These are phyloP conservation scores for Nephrotoma appendiculata DNA, from an alignment of 2,888 invertebrate species.

Conservation along the genomic window DNA sequence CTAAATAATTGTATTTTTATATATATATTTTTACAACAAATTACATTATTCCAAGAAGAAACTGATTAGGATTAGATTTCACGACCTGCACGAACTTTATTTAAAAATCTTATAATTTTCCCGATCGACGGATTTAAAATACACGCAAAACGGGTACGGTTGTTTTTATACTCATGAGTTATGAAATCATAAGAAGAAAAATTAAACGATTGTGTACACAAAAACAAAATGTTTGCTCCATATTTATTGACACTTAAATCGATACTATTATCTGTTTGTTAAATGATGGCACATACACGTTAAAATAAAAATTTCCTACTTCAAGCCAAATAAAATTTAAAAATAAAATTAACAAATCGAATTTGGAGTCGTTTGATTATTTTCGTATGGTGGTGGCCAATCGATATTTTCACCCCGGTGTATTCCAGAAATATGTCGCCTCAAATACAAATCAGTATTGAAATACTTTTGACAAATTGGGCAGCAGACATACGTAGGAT, in stretches of 20 bases:
- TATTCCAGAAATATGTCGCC: conserved; percentile 30
- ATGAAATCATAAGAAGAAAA: not conserved
- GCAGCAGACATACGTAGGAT: conserved; percentile 45
- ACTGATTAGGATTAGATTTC: not conserved
- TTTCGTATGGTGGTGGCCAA: conserved; percentile 3
- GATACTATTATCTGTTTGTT: not conserved
- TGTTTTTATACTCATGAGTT: not conserved
- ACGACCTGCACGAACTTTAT: not conserved
- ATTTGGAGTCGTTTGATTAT: conserved; percentile 1
- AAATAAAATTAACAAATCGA: not conserved
- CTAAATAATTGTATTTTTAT: not conserved
- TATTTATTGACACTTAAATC: not conserved
- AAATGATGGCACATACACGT: not conserved
- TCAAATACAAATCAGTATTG: conserved; percentile 46
- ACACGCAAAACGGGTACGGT: not conserved
- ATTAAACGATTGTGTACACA: not conserved
- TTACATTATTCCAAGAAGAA: not conserved
- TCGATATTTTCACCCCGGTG: conserved; percentile 13
- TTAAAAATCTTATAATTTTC: not conserved
- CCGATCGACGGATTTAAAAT: not conserved
- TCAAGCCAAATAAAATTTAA: not conserved
- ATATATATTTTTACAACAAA: not conserved
- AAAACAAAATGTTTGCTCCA: not conserved
- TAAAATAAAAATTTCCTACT: not conserved
- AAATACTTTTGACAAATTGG: conserved; percentile 45